A percentile compares a stretch with the other conserved stretches of the same genome.
These are phyloP conservation scores for Pygoscelis antarcticus DNA, from an alignment of 2,113 vertebrate genomes.

Conservation along the genomic window DNA sequence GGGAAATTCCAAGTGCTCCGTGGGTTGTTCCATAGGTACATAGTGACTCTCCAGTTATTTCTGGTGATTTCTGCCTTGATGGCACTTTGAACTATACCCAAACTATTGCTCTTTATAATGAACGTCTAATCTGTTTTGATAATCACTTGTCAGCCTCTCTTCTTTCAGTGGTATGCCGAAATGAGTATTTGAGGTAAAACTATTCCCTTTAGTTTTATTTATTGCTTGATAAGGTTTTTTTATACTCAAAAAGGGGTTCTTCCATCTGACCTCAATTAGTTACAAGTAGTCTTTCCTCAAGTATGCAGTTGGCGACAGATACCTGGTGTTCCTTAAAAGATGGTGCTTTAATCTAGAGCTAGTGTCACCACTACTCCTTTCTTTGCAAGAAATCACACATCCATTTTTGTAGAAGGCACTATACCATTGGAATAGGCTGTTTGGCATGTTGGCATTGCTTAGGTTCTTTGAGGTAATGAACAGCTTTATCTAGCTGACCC, in stretches of 20 bases:
- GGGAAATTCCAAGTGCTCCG: neutral
- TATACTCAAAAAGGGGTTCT: neutral
- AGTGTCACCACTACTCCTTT: neutral
- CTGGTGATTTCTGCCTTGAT: neutral
- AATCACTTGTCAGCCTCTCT: neutral
- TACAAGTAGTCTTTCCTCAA: neutral
- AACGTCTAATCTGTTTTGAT: neutral
- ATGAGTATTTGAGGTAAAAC: neutral
- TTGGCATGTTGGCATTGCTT: neutral
- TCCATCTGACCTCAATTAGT: neutral
- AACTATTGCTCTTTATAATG: neutral
- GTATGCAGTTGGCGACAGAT: neutral
- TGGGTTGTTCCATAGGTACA: neutral
- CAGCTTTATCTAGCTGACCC: neutral
- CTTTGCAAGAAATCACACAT: neutral
- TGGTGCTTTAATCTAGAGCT: neutral
- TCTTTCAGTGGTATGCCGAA: neutral
- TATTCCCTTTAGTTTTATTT: neutral
- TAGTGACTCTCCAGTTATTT: conserved; percentile 17
- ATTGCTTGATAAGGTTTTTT: neutral
- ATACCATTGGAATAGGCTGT: neutral
- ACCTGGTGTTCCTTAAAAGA: neutral
- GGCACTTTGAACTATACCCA: neutral
- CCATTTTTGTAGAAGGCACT: neutral
- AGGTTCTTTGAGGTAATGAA: neutral